Base-by-base conservation (phyloP, 2,888 invertebrate species). In the Mantis religiosa region DNA sequence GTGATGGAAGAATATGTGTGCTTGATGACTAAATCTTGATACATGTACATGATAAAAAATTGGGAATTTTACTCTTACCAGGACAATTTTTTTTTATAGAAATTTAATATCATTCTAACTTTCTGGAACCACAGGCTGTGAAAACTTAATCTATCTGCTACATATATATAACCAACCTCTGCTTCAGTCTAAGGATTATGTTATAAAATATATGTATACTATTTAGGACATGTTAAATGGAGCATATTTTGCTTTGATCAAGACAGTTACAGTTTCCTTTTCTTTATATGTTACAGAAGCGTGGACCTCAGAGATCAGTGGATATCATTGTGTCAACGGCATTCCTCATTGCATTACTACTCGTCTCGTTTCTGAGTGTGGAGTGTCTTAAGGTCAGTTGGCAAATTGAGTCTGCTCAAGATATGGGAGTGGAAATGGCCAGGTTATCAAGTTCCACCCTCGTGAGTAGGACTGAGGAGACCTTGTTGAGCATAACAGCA, bases 271-370 rank as follows among this genome's bases (percentile, higher is more conserved):
- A 54, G 54, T 20, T 71, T 71, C 3, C 20, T 71, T 20, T 71
- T 20, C 3, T 20, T 25, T 71, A 20, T 71, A 71, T 88, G 89
- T 93, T 93, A 12, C 93, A 97, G 97, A 97, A 98, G 92, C 96
- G 98, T 89, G 99, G 99, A 0, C 99, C 99, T 0, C 98, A 99
- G 93, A 95, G 99, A 89, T 98, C 98, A 0, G 98, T 99, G 28
- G 98, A 99, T 92, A 97, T 98, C 27, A 99, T 99, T 91, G 98
- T 99, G 14, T 99, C 99, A 0, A 96, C 98, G 3, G 97, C 98
- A 41, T 99, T 99, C 93, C 96, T 99, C 92, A 95, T 98, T 87
- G 97, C 97, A 0, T 94, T 99, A 83, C 95, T 97, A 84, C 94
- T 99, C 89, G 94, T 99, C 82, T 98, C 97, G 6, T 97, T 98